Evolutionary conservation across 2,888 invertebrate genomes (phyloP).

Genomic region (Galerucella pusilla): DNA sequence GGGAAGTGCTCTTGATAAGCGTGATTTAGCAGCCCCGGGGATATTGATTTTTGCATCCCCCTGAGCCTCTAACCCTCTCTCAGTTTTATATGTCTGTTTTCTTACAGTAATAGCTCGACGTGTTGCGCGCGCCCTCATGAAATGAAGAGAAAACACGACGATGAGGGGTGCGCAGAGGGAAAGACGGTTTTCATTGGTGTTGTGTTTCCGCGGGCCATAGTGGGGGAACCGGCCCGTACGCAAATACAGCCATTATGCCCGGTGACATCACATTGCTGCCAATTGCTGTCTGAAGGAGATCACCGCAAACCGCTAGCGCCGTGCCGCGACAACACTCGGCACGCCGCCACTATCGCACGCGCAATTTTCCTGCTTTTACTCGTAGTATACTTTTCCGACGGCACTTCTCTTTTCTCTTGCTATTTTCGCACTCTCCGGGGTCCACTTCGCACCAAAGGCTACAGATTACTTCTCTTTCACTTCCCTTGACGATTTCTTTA

Average conservation of each 20-base stretch:
- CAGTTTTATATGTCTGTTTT: conserved; percentile 70
- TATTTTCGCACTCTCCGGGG: conserved; percentile 21
- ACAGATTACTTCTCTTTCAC: conserved; percentile 14
- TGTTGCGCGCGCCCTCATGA: conserved; percentile 66
- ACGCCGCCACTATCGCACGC: conserved; percentile 25
- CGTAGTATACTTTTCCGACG: not conserved
- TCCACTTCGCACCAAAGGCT: conserved; percentile 16
- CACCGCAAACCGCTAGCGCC: conserved; percentile 44
- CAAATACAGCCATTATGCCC: conserved; percentile 65
- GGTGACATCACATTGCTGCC: conserved; percentile 59
- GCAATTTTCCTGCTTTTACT: conserved; percentile 23
- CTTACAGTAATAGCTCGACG: conserved; percentile 69
- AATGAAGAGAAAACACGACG: conserved; percentile 65
- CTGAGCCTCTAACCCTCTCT: conserved; percentile 64
- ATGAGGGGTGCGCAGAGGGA: conserved; percentile 60
- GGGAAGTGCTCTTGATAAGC: conserved; percentile 70
- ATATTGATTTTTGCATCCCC: conserved; percentile 69
- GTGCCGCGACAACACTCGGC: conserved; percentile 40
- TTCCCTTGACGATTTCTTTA: conserved; percentile 10
- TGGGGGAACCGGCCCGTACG: conserved; percentile 60
- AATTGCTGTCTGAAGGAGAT: conserved; percentile 52
- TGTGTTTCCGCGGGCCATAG: conserved; percentile 62
- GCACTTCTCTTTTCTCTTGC: conserved; percentile 19
- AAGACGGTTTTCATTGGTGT: conserved; percentile 63
- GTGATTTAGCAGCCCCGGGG: conserved; percentile 83